Evolutionary conservation across 2,888 invertebrate species (phyloP).

Genomic region (Acheta domesticus): DNA sequence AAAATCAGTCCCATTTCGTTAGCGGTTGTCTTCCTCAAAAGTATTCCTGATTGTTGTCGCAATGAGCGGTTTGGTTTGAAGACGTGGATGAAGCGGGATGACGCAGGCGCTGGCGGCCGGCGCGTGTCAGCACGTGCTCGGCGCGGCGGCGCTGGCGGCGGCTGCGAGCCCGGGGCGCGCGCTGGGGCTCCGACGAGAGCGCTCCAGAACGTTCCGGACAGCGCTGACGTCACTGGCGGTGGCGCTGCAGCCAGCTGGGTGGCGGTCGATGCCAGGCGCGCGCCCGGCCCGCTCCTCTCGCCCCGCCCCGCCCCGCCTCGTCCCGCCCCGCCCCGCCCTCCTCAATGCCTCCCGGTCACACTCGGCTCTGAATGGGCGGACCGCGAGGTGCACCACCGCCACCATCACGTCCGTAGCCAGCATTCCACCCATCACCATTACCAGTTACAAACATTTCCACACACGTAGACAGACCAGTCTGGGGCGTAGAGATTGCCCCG

Average conservation of each 20-base stretch:
- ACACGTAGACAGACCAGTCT: too few relatives aligned
- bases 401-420: neutral
- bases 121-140: too few relatives aligned
- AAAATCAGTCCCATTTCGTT: too few relatives aligned
- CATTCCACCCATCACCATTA: neutral
- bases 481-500: too few relatives aligned
- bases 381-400: neutral
- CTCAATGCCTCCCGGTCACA: neutral
- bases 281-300: neutral
- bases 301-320: neutral
- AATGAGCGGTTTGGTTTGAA: too few relatives aligned
- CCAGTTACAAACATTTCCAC: too few relatives aligned
- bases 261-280: conserved; percentile 7
- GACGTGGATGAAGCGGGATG: too few relatives aligned
- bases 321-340: neutral
- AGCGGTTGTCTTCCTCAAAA: too few relatives aligned
- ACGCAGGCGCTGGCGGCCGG: too few relatives aligned
- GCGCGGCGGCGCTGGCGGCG: neutral
- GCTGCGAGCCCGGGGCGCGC: neutral
- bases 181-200: neutral
- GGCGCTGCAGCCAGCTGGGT: neutral
- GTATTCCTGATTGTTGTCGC: too few relatives aligned
- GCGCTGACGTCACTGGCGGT: conserved; percentile 18
- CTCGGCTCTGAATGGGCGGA: neutral
- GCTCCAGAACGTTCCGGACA: conserved; percentile 18